Evolutionary conservation across 2,113 vertebrate species (phyloP), one percentile per base, ranked within the genome.

Genomic region (Coreoperca whiteheadi): DNA sequence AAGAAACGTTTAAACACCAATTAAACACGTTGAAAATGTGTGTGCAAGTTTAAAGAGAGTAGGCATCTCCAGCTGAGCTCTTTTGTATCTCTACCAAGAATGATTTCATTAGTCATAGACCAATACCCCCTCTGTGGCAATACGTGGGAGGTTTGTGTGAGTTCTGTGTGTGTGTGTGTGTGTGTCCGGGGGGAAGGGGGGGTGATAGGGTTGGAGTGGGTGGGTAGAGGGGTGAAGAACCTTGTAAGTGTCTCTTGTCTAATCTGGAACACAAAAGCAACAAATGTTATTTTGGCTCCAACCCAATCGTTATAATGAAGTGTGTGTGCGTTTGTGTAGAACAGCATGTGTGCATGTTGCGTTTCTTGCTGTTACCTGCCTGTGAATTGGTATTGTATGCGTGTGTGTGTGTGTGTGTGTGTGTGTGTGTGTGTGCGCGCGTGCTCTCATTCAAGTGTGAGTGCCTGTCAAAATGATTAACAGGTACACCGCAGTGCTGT

Each of bases 51-150:
- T 12, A 20, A 39, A 67, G 9, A 74, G 8, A 50, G 72, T 50
- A 25, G 34, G 51, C 28, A 63, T 81, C 41, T 77, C 66, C 16
- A 77, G 56, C 74, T 72, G 70, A 74, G 68, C 60, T 84, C 59
- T 69, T 83, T 50, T 69, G 73, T 66, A 30, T 84, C 75, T 66
- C 39, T 56, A 75, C 51, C 50, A 75, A 82, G 50, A 79, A 79
- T 57, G 57, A 84, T 82, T 80, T 84, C 81, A 90, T 89, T 81
- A 84, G 84, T 79, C 86, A 85, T 53, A 87, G 39, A 80, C 59
- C 21, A 59, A 57, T 32, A 63, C 32, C 43, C 39, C 25, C 70
- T 70, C 53, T 63, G 39, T 77, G 70, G 74, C 28, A 63, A 30
- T 50, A 71, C 25, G 90, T 86, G 70, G 85, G 88, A 69, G 80